phyloP scores from a whole-genome alignment of 1,140 invertebrate genomes.

The Leptopilina clavipes region DNA sequence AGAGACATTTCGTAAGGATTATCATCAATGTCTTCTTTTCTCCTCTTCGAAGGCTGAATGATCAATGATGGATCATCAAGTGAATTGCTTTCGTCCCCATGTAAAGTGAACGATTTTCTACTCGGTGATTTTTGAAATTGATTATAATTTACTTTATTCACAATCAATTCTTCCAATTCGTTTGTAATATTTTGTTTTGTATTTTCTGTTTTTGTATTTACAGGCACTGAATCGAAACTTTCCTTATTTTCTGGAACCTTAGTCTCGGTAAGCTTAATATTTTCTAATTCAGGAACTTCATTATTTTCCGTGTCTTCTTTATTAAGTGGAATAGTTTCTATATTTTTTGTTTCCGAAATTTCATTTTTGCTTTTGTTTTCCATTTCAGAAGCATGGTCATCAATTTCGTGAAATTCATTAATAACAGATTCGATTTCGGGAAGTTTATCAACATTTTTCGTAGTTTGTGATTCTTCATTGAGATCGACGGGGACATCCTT shows the following conservation, averaged over 20 bases:
- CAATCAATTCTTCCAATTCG: not conserved
- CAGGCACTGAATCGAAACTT: constrained; percentile 7
- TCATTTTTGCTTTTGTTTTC: not conserved
- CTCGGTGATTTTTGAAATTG: not conserved
- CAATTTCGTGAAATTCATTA: not conserved
- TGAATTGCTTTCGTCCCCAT: not conserved
- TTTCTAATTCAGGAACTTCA: constrained; percentile 1
- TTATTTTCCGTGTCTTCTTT: not conserved
- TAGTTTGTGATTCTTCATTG: not conserved
- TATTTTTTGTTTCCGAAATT: not conserved
- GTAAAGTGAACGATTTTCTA: not conserved
- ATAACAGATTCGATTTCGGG: not conserved
- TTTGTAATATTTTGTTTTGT: not conserved
- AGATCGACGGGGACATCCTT: not conserved
- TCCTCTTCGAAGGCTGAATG: not conserved
- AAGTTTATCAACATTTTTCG: not conserved
- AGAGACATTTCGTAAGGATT: not conserved
- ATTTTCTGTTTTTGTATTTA: not conserved
- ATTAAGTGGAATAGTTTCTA: too few species aligned
- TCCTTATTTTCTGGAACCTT: not conserved
- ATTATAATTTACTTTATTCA: not conserved
- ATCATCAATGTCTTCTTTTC: constrained; percentile 3
- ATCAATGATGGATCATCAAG: not conserved
- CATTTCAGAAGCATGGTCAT: not conserved
- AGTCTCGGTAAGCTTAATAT: not conserved